Evolutionary conservation across 2,113 vertebrate genomes (phyloP).

Genomic region (Lycaon pictus): DNA sequence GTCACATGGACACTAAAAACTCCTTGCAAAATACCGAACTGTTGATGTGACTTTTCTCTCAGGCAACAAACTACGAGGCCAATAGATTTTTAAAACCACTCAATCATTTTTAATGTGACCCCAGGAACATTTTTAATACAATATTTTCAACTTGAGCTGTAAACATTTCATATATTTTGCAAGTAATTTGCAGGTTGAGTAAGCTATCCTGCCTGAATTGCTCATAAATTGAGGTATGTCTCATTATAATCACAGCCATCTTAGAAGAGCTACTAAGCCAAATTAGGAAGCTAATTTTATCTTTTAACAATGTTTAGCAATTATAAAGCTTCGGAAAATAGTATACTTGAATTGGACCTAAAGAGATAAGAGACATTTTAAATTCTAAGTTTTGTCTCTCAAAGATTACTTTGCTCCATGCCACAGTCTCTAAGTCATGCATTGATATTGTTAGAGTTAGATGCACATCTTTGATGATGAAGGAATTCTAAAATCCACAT

Average conservation of each 20-base stretch:
- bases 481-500: neutral
- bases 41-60: slow-evolving; percentile 50
- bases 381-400: neutral
- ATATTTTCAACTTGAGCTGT: slow-evolving; percentile 67
- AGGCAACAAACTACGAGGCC: slow-evolving; percentile 26
- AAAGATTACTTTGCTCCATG: neutral
- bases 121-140: slow-evolving; percentile 67
- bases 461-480: neutral
- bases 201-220: neutral
- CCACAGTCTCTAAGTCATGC: neutral
- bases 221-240: slow-evolving; percentile 54
- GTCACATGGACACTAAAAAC: neutral
- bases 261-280: slow-evolving; percentile 48
- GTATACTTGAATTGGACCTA: neutral
- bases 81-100: slow-evolving; percentile 58
- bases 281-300: slow-evolving; percentile 69
- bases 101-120: slow-evolving; percentile 73
- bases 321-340: slow-evolving; percentile 65
- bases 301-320: slow-evolving; percentile 71
- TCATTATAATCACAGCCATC: slow-evolving; percentile 60
- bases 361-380: slow-evolving; percentile 17
- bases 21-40: neutral
- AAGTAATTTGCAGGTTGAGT: slow-evolving; percentile 65
- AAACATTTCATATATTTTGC: slow-evolving; percentile 72
- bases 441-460: neutral